These are phyloP conservation scores for Callipepla squamata DNA, from an alignment of 2,113 vertebrate species.

Conservation along the genomic window DNA sequence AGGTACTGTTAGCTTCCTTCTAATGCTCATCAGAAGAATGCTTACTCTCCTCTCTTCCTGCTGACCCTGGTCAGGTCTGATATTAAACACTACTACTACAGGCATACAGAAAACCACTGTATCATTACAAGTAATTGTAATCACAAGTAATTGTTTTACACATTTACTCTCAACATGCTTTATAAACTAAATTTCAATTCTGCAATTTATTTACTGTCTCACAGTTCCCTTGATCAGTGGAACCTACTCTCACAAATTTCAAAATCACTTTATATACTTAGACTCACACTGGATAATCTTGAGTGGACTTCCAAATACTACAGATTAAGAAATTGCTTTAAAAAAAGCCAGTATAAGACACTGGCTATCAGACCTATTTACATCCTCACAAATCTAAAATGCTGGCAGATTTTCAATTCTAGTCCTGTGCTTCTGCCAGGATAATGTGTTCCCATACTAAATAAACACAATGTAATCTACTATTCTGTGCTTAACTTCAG, in stretches of 20 bases:
- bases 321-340: neutral
- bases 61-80: neutral
- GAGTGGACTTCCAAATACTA: neutral
- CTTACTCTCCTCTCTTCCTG: neutral
- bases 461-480: neutral
- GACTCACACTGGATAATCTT: neutral
- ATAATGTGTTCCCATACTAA: neutral
- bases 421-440: neutral
- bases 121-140: neutral
- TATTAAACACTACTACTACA: neutral
- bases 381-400: neutral
- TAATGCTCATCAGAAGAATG: rapidly evolving
- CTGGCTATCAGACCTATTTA: rapidly evolving
- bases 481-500: neutral
- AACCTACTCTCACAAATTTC: neutral
- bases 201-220: neutral
- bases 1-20: neutral
- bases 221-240: neutral
- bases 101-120: neutral
- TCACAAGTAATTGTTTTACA: too few relatives aligned
- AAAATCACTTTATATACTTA: neutral
- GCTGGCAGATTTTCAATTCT: neutral
- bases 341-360: neutral
- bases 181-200: neutral
- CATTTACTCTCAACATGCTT: neutral